Conservation (phyloP, 2,797 vertebrate genomes). For the Lithobates sylvaticus region DNA sequence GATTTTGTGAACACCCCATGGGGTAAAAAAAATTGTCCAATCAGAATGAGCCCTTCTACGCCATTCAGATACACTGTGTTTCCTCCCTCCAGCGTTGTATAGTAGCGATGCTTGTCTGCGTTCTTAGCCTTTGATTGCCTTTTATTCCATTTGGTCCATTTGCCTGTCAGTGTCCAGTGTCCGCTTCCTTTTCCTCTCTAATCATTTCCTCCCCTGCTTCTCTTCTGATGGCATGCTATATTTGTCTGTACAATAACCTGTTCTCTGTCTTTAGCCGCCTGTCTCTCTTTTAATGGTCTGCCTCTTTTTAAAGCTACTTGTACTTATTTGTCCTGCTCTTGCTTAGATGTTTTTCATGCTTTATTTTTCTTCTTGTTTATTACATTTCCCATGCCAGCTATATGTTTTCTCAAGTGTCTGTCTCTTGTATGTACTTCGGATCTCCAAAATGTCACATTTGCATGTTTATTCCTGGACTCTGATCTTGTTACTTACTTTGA, state of each 20-base stretch:
- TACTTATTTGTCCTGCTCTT: conserved; percentile 1
- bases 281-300: conserved; percentile 27
- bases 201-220: conserved; percentile 56
- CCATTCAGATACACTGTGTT: too few species aligned
- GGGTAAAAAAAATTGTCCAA: not conserved
- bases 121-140: conserved; percentile 35
- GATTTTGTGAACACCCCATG: conserved; percentile 16
- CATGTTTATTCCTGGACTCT: conserved; percentile 25
- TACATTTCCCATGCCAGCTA: conserved; percentile 37
- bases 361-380: conserved; percentile 32
- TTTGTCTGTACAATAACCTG: conserved; percentile 53
- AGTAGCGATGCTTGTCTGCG: conserved; percentile 23
- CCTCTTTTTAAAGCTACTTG: conserved; percentile 27
- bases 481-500: conserved; percentile 17
- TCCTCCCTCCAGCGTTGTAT: not conserved
- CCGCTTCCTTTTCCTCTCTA: conserved; percentile 54
- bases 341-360: conserved; percentile 36
- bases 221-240: conserved; percentile 44
- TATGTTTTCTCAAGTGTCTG: conserved; percentile 44
- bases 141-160: conserved; percentile 43
- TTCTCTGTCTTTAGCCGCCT: conserved; percentile 11
- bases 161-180: conserved; percentile 37
- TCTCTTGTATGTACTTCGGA: conserved; percentile 46
- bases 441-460: conserved; percentile 53
- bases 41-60: too few species aligned